Percentiles rank a stretch among this genome's conserved stretches.
Evolutionary conservation across 2,797 vertebrate species (phyloP).

Genomic region (Hapalemur alaotrensis): DNA sequence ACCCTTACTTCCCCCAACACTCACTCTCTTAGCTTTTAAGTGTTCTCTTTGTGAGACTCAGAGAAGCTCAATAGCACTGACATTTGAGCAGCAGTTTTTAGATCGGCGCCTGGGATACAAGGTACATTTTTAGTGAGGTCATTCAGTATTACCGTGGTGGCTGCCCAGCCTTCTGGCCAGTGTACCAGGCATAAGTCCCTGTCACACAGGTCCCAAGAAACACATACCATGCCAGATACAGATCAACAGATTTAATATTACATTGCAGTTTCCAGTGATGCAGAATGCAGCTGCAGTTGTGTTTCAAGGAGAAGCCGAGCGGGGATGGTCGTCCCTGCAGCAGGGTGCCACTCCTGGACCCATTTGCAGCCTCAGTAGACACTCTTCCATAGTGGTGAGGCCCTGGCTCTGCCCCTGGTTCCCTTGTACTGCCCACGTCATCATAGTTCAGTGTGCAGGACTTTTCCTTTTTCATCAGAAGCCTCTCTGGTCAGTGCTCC

Average conservation of each 20-base stretch:
- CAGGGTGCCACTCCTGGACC: slow-evolving; percentile 25
- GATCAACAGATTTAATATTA: slow-evolving; percentile 75
- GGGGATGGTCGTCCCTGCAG: slow-evolving; percentile 43
- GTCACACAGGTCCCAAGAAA: slow-evolving; percentile 28
- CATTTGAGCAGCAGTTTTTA: not conserved
- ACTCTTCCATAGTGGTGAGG: not conserved
- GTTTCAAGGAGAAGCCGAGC: slow-evolving; percentile 66
- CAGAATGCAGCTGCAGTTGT: slow-evolving; percentile 63
- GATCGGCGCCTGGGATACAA: not conserved
- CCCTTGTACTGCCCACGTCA: slow-evolving; percentile 2
- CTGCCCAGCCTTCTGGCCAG: not conserved
- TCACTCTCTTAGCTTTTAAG: not conserved
- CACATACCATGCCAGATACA: not conserved
- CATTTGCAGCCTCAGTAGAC: not conserved
- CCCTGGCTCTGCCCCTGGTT: not conserved
- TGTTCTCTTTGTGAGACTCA: not conserved
- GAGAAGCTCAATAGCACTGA: not conserved
- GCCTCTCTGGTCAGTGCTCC: slow-evolving; percentile 7
- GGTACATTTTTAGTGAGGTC: not conserved
- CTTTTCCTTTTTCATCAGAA: slow-evolving; percentile 31
- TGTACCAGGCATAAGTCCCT: not conserved
- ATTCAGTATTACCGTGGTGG: not conserved
- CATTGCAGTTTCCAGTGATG: slow-evolving; percentile 71
- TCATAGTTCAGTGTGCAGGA: not conserved
- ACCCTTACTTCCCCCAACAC: not conserved